Percentiles rank a stretch among this genome's conserved stretches.
phyloP scores from a whole-genome alignment of 2,113 vertebrate genomes.

The Mormyrus lacerda region DNA sequence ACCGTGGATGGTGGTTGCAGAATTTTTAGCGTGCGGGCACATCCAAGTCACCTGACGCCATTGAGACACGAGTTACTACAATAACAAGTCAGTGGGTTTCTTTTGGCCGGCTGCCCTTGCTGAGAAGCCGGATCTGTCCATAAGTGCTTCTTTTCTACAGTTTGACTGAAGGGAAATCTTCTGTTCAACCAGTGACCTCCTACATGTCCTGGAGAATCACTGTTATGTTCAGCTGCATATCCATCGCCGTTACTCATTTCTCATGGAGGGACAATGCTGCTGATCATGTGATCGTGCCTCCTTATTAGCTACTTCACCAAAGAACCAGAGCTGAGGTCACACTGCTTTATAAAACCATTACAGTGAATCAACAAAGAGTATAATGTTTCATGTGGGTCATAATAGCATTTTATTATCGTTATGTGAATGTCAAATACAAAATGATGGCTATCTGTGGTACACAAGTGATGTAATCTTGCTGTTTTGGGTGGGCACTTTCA shows the following conservation, averaged over 20 bases:
- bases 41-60: not conserved
- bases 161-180: not conserved
- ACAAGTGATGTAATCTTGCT: not conserved
- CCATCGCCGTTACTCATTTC: not conserved
- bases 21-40: not conserved
- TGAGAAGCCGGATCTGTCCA: not conserved
- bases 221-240: not conserved
- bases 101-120: not conserved
- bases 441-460: not conserved
- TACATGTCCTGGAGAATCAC: not conserved
- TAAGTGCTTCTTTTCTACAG: not conserved
- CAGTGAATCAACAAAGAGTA: not conserved
- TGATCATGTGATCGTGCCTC: not conserved
- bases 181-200: not conserved
- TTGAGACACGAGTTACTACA: not conserved
- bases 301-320: not conserved
- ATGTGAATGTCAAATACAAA: not conserved
- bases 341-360: not conserved
- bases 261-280: not conserved
- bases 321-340: not conserved
- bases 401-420: not conserved
- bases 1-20: conserved; percentile 43
- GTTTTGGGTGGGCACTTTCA: not conserved
- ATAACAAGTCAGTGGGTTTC: not conserved
- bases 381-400: not conserved